Evolutionary conservation across 2,113 vertebrate genomes (phyloP).

Genomic region (Pachycephala philippinensis): DNA sequence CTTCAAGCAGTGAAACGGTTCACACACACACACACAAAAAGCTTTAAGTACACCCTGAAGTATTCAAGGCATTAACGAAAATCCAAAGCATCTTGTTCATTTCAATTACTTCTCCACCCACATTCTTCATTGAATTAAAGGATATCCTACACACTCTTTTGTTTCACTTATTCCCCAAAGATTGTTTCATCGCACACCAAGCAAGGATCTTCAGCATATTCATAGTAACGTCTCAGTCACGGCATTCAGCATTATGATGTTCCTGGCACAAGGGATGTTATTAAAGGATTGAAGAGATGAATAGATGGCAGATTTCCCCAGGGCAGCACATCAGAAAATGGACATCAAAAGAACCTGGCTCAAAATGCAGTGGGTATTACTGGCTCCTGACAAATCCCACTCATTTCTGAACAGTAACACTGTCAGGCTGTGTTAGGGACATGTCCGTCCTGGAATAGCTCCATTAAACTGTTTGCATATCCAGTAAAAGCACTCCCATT

Average conservation of each 20-base stretch:
- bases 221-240: neutral
- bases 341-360: constrained; percentile 33
- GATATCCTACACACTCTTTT: constrained; percentile 53
- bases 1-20: neutral
- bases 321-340: constrained; percentile 31
- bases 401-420: neutral
- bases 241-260: neutral
- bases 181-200: constrained; percentile 8
- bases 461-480: neutral
- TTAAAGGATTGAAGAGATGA: constrained; percentile 39
- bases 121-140: constrained; percentile 66
- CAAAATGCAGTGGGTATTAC: neutral
- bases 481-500: neutral
- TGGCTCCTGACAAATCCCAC: constrained; percentile 1
- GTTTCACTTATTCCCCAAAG: constrained; percentile 60
- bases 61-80: constrained; percentile 8
- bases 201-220: constrained; percentile 18
- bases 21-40: neutral
- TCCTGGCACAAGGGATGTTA: constrained; percentile 25
- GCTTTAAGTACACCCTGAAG: constrained; percentile 17
- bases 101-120: constrained; percentile 62
- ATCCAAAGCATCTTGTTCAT: constrained; percentile 49
- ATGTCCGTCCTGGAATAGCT: neutral
- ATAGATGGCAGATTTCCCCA: constrained; percentile 3
- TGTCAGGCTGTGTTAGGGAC: neutral